Percentiles rank a stretch among this genome's conserved stretches.
Conservation (phyloP, 53 echinoderm and acorn worm genomes). For the Stichopus horrens region DNA sequence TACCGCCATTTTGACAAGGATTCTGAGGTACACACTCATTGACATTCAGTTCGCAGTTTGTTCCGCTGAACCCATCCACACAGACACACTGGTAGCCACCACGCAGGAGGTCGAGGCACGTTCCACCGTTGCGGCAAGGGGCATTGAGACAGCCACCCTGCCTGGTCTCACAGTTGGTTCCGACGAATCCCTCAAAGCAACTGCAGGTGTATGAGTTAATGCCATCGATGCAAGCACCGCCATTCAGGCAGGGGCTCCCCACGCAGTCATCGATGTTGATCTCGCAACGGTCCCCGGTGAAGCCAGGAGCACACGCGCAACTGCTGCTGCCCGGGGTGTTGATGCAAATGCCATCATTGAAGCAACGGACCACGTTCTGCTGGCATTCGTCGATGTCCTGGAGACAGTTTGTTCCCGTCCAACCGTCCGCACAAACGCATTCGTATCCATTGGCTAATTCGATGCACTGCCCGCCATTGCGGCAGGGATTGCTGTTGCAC, state of each 20-base stretch:
- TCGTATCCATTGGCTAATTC: slow-evolving; percentile 33
- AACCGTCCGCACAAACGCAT: slow-evolving; percentile 48
- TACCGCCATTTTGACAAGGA: slow-evolving; percentile 50
- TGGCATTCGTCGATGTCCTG: slow-evolving; percentile 53
- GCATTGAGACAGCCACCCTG: slow-evolving; percentile 4
- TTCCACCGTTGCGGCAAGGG: slow-evolving; percentile 63
- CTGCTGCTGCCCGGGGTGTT: slow-evolving; percentile 17
- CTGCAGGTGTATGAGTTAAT: slow-evolving; percentile 52
- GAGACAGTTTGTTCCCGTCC: slow-evolving; percentile 49
- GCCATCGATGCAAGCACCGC: slow-evolving; percentile 42
- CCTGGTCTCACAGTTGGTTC: slow-evolving; percentile 16
- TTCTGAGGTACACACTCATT: slow-evolving; percentile 25
- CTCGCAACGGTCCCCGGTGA: slow-evolving; percentile 7
- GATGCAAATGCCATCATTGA: slow-evolving; percentile 58
- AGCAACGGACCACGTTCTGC: slow-evolving; percentile 45
- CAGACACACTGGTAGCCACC: slow-evolving; percentile 56
- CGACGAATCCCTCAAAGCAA: slow-evolving; percentile 41
- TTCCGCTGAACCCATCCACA: slow-evolving; percentile 34
- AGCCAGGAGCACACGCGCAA: slow-evolving; percentile 7
- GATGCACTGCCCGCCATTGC: slow-evolving; percentile 48
- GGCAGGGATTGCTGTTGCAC: slow-evolving; percentile 53
- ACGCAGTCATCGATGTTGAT: slow-evolving; percentile 18
- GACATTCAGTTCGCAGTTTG: slow-evolving; percentile 45
- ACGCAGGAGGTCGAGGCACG: slow-evolving; percentile 39
- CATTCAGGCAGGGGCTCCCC: slow-evolving; percentile 1